phyloP scores from a whole-genome alignment of 2,113 vertebrate species.

The Pavo muticus region DNA sequence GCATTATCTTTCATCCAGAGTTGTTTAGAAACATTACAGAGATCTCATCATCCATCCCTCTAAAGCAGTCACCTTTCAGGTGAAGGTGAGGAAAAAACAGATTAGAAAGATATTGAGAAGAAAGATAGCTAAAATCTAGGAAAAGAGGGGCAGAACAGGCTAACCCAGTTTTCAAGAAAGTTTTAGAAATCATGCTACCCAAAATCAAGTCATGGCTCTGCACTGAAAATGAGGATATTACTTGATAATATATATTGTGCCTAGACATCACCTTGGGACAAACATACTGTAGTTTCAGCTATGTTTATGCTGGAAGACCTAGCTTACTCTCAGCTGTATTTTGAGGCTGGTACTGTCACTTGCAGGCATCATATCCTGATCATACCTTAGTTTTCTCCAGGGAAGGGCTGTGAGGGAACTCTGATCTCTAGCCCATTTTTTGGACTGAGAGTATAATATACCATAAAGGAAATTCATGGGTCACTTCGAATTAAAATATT shows the following conservation, averaged over 20 bases:
- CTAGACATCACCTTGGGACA: background rate
- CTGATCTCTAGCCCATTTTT: background rate
- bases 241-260: background rate
- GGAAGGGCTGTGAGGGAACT: fast-evolving
- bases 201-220: background rate
- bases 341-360: background rate
- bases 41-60: background rate
- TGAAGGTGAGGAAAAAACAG: slow-evolving; percentile 20
- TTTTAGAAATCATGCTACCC: background rate
- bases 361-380: background rate
- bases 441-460: background rate
- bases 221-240: background rate
- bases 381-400: background rate
- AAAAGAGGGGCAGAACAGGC: background rate
- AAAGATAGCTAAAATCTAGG: background rate
- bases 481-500: background rate
- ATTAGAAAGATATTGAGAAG: background rate
- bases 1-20: background rate
- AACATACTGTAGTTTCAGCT: background rate
- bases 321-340: background rate
- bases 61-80: background rate
- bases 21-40: background rate
- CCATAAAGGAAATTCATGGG: background rate
- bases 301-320: background rate
- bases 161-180: background rate